phyloP scores from a whole-genome alignment of 2,797 vertebrate species.

The Phyllotis vaccarum region DNA sequence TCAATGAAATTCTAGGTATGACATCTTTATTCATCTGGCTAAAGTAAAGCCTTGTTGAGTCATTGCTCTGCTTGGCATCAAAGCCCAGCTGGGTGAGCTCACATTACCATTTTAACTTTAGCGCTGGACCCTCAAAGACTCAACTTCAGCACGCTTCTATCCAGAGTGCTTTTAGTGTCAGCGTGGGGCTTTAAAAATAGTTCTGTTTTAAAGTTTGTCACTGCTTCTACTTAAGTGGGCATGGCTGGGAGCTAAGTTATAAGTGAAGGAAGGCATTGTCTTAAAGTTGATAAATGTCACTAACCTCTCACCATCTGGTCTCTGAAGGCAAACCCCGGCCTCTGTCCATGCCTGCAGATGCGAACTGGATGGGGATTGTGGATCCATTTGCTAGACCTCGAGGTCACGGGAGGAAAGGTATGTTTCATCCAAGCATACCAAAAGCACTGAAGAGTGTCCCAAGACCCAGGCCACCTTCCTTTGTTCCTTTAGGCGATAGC shows the following conservation, averaged over 20 bases:
- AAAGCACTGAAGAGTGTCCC: accelerated
- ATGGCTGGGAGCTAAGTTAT: background rate
- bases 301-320: background rate
- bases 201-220: background rate
- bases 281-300: background rate
- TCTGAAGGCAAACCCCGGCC: slow-evolving; percentile 94
- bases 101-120: background rate
- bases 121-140: background rate
- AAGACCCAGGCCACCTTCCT: background rate
- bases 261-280: background rate
- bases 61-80: slow-evolving; percentile 39
- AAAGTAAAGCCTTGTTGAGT: slow-evolving; percentile 53
- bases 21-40: slow-evolving; percentile 72
- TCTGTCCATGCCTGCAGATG: slow-evolving; percentile 96
- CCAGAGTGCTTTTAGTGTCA: background rate
- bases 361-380: slow-evolving; percentile 89
- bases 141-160: background rate
- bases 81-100: slow-evolving; percentile 64
- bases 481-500: background rate
- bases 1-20: slow-evolving; percentile 77
- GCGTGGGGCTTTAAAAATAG: background rate
- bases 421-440: slow-evolving; percentile 17
- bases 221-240: slow-evolving; percentile 1
- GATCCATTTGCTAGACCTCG: slow-evolving; percentile 90
- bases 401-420: slow-evolving; percentile 92